Evolutionary conservation across 2,113 vertebrate genomes (phyloP).

Genomic region (Rhinoptilus africanus): DNA sequence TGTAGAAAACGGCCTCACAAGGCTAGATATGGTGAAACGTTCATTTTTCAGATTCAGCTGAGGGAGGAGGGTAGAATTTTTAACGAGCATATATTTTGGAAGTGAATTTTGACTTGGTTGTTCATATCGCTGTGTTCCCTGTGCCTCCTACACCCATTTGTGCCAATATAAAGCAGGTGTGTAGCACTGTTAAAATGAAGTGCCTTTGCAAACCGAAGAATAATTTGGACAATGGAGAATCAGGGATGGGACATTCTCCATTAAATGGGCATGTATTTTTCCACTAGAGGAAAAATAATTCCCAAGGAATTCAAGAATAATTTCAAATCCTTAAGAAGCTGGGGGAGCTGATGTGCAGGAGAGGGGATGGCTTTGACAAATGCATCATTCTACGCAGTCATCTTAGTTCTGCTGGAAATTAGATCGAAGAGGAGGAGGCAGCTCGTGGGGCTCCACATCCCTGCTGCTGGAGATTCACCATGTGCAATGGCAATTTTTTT

Average conservation of each 20-base stretch:
- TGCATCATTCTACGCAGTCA: not conserved
- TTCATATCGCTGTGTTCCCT: not conserved
- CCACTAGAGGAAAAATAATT: not conserved
- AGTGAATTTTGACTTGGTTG: not conserved
- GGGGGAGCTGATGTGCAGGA: not conserved
- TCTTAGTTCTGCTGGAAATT: not conserved
- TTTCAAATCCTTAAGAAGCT: not conserved
- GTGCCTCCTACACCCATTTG: not conserved
- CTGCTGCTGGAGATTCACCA: not conserved
- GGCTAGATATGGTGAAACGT: not conserved
- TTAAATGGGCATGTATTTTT: not conserved
- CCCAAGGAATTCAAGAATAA: not conserved
- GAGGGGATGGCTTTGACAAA: not conserved
- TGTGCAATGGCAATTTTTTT: not conserved
- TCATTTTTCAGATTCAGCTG: not conserved
- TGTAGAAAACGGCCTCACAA: not conserved
- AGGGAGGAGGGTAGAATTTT: not conserved
- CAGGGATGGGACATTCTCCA: not conserved
- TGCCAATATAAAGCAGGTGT: not conserved
- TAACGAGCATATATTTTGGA: not conserved
- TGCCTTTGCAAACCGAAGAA: not conserved
- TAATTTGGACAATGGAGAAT: not conserved
- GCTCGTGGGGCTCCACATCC: not conserved
- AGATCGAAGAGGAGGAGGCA: not conserved
- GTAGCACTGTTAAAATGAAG: not conserved